phyloP scores from a whole-genome alignment of 2,888 invertebrate species.

The Nymphalis c-album region DNA sequence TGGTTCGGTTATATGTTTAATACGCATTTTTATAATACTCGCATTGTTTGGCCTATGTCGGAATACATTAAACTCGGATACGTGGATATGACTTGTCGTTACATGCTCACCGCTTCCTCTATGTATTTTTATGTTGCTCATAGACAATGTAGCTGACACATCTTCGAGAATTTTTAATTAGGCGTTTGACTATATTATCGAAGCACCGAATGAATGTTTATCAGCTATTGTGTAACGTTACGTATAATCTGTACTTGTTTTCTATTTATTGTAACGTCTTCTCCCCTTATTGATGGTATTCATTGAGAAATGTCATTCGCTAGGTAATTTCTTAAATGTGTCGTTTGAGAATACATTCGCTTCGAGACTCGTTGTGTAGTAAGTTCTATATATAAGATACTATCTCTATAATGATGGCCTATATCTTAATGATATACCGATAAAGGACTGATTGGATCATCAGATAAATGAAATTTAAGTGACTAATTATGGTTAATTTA shows the following conservation, averaged over 20 bases:
- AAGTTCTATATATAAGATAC: neutral
- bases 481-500: slow-evolving; percentile 7
- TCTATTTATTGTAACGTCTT: neutral
- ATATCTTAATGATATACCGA: slow-evolving; percentile 2
- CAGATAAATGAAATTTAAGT: slow-evolving; percentile 5
- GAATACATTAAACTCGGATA: slow-evolving; percentile 68
- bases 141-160: slow-evolving; percentile 26
- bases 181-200: slow-evolving; percentile 8
- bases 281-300: neutral
- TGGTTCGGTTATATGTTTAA: slow-evolving; percentile 62
- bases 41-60: slow-evolving; percentile 68
- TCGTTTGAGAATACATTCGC: neutral
- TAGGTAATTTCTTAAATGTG: neutral
- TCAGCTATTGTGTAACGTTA: neutral
- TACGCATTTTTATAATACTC: slow-evolving; percentile 75
- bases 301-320: neutral
- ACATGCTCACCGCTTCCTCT: slow-evolving; percentile 46
- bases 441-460: neutral
- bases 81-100: slow-evolving; percentile 49
- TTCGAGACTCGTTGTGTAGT: neutral
- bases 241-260: neutral
- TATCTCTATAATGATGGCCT: neutral
- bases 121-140: slow-evolving; percentile 30
- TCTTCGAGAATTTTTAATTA: slow-evolving; percentile 29
- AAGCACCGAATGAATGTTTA: neutral